phyloP scores from a whole-genome alignment of 2,113 vertebrate genomes.

The Bettongia penicillata region DNA sequence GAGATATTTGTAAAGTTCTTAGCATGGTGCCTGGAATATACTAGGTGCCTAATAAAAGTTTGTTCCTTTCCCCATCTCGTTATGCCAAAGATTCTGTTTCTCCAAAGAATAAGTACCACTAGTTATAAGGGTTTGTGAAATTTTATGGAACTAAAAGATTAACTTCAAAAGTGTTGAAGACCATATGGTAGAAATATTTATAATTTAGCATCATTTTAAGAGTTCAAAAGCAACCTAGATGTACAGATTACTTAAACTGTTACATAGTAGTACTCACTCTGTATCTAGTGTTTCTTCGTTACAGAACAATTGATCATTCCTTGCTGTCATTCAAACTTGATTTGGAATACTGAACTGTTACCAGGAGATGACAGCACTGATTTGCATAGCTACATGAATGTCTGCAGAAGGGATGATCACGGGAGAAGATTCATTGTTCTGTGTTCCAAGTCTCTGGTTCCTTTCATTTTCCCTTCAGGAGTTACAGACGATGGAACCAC shows the following conservation, averaged over 20 bases:
- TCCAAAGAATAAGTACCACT: background rate
- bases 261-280: background rate
- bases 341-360: background rate
- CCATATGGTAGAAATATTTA: background rate
- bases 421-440: background rate
- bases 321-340: background rate
- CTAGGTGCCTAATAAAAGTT: background rate
- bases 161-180: background rate
- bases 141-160: background rate
- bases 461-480: background rate
- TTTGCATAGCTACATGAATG: background rate
- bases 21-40: background rate
- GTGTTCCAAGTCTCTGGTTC: background rate
- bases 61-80: background rate
- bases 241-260: background rate
- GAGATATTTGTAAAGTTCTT: background rate
- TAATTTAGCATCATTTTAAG: background rate
- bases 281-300: background rate
- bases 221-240: background rate
- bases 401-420: background rate
- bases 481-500: background rate
- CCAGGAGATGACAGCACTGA: background rate
- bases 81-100: background rate
- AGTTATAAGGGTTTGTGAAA: background rate
- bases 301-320: slow-evolving; percentile 6